Base-by-base conservation (phyloP, 1,140 invertebrate species). In the Dinoponera quadriceps region DNA sequence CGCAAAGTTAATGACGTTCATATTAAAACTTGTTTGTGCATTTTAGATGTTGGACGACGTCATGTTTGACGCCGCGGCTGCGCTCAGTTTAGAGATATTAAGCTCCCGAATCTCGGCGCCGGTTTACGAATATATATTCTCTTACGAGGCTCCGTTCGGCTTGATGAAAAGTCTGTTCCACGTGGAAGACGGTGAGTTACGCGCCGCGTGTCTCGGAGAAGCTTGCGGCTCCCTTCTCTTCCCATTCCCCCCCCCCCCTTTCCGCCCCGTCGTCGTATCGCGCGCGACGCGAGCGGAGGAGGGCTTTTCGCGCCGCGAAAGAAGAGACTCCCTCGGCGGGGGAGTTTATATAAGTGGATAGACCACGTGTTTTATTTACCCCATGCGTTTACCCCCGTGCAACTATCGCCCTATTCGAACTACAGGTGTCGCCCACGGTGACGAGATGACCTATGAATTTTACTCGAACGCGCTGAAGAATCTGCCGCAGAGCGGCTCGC, bases 381-480 rank as follows among this genome's bases (percentile, higher is more conserved):
- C 5, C 2, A 3, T 22, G 7, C 14, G 27, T 33, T 72, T 51
- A n/a, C 16, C 48, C 2, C 7, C 16, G 54, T 11, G 2, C n/a
- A 73, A 81, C 33, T 38, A 38, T 20, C 59, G 69, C 3, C 27
- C 1, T 18, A 7, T 48, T 48, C 0, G 44, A 44, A 68, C 13
- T 68, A 44, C 63, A 94, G 93, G 96, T 66, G 95, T 96, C 4
- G 95, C 95, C 57, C 96, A 97, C 89, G 96, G 96, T 5, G 97
- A 97, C 85, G 97, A 97, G 54, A 87, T 97, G 57, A 95, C 95
- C 85, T 96, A 96, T 88, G 83, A 96, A 22, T 97, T 97, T 85
- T 94, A 93, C 63, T 91, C 91, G n/a, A 90, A 87, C 0, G 33
- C n/a, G 11, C 90, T 93, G 25, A 92, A 93, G 62, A 91, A 93